Evolutionary conservation across 2,797 vertebrate genomes (phyloP).

Genomic region (Poecile montanus): DNA sequence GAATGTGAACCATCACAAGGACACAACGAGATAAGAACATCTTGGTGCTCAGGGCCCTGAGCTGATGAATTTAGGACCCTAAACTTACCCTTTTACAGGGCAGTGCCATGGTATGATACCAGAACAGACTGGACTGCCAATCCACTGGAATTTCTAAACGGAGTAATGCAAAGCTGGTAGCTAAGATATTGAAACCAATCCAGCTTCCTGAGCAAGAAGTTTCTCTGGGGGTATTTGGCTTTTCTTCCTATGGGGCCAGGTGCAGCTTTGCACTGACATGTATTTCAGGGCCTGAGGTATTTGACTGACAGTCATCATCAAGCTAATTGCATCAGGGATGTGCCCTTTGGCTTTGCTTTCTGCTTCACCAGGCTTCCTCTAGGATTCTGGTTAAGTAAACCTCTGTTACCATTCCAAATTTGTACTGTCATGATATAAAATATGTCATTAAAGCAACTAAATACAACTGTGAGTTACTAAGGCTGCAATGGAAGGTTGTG

Average conservation of each 20-base stretch:
- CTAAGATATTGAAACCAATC: not conserved
- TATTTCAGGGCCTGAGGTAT: not conserved
- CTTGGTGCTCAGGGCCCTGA: not conserved
- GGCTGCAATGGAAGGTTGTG: not conserved
- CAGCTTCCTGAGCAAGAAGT: not conserved
- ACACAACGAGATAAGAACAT: rapidly evolving
- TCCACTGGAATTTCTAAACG: not conserved
- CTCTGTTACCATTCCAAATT: not conserved
- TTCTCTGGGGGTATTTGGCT: not conserved
- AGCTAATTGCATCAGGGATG: not conserved
- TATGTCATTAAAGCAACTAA: not conserved
- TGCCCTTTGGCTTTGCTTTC: not conserved
- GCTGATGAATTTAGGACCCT: not conserved
- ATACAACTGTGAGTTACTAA: not conserved
- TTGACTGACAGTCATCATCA: not conserved
- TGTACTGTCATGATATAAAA: not conserved
- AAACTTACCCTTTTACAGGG: not conserved
- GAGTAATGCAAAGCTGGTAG: not conserved
- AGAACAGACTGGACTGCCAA: not conserved
- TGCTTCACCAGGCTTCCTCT: not conserved
- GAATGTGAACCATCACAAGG: not conserved
- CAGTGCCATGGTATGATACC: not conserved
- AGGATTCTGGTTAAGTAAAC: not conserved
- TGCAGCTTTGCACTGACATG: not conserved
- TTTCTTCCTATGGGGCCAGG: not conserved